Conservation (phyloP, 2,888 invertebrate genomes). For the Malachius bipustulatus region DNA sequence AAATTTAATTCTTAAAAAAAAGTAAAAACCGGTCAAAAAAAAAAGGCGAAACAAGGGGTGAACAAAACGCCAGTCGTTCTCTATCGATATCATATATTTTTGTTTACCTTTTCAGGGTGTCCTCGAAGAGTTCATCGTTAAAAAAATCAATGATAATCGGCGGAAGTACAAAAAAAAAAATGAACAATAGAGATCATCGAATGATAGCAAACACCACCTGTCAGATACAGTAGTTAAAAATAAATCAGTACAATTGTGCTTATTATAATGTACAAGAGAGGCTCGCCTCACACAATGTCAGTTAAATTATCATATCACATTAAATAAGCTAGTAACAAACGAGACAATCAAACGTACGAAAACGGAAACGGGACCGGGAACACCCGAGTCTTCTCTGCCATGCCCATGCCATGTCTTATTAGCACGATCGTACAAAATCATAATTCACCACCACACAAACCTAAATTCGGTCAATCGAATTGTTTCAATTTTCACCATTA, state of each 20-base stretch:
- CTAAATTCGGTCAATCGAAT: not conserved
- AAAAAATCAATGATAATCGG: slow-evolving; percentile 1
- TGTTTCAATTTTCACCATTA: too few relatives aligned
- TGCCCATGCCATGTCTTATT: not conserved
- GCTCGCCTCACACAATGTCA: not conserved
- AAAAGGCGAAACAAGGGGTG: not conserved
- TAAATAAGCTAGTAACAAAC: slow-evolving; percentile 31
- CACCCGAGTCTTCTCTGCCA: too few relatives aligned
- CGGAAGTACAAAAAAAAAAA: not conserved
- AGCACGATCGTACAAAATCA: not conserved
- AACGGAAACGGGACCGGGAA: not conserved
- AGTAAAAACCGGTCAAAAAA: too few relatives aligned
- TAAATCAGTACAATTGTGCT: slow-evolving; percentile 1
- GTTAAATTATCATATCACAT: slow-evolving; percentile 30
- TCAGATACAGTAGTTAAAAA: too few relatives aligned
- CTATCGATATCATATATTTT: not conserved
- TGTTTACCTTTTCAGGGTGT: not conserved
- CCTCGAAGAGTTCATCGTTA: too few relatives aligned
- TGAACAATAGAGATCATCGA: slow-evolving; percentile 1
- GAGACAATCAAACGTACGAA: slow-evolving; percentile 22
- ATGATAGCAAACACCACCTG: slow-evolving; percentile 2
- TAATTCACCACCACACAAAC: not conserved
- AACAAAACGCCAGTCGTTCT: not conserved
- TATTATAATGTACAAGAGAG: not conserved
- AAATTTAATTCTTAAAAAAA: too few relatives aligned